Base-by-base conservation (phyloP, 1,140 invertebrate species). In the Diorhabda carinulata region DNA sequence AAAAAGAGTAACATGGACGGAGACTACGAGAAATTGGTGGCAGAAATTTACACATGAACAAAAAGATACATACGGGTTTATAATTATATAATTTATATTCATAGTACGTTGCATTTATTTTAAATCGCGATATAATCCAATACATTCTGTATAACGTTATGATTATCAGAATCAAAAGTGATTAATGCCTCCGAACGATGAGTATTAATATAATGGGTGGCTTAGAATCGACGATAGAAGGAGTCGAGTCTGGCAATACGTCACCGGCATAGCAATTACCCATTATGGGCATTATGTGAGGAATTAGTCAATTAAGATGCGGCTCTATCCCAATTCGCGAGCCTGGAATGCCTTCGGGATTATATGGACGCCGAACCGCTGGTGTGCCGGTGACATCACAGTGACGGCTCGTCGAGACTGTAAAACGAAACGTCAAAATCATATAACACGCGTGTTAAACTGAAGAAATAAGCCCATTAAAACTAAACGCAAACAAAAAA, bases 301-400 rank as follows among this genome's bases (percentile, higher is more conserved):
- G 75, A 77, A 77, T 77, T 77, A 77, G 75, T 77, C 74, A 77
- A 77, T 77, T 77, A 77, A 77, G 74, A 72, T 71, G 61, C 67
- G 72, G 64, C 73, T 70, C 47, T 64, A 61, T 64, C 70, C 70
- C 75, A 60, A 64, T 47, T 67, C 70, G 67, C 67, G 63, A 74
- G 64, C 69, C 72, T 56, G 68, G 68, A 70, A 75, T 77, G 67
- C 75, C 75, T 60, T 59, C 63, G 69, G 72, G 74, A 77, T 76
- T 70, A 75, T 70, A 43, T 52, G 47, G 47, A 52, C 47, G 47
- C 47, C 47, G n/a, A 52, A 52, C 47, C 47, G 47, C 47, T 25
- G 25, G 25, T n/a, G 47, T 52, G 59, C 0, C 65, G 9, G 41
- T 8, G 41, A 42, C 41, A 9, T 41, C 41, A 62, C 66, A 67